A percentile compares a stretch with the other conserved stretches of the same genome.
phyloP scores from a whole-genome alignment of 1,140 invertebrate species.

The Heliconius nattereri region DNA sequence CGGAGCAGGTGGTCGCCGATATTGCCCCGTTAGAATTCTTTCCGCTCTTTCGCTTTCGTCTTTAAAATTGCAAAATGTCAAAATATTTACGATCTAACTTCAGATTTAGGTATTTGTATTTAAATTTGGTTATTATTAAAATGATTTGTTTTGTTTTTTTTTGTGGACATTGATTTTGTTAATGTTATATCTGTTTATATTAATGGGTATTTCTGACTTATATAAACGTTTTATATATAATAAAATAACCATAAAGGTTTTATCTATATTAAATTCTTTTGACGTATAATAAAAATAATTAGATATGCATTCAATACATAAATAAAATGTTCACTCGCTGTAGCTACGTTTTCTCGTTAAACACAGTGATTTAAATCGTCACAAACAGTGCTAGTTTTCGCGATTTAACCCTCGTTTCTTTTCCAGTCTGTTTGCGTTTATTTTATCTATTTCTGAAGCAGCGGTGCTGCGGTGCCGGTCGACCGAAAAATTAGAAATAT shows the following conservation, averaged over 20 bases:
- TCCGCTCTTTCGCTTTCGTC: conserved; percentile 46
- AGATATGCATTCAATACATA: background rate
- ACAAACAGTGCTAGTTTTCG: conserved; percentile 39
- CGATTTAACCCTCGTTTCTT: conserved; percentile 55
- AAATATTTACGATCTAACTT: background rate
- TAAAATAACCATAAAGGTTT: no score
- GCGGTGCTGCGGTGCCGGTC: conserved; percentile 59
- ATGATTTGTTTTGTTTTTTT: background rate
- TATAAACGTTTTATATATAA: no score
- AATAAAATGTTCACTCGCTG: background rate
- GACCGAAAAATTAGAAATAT: conserved; percentile 78
- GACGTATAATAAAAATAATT: background rate
- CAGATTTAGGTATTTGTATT: background rate
- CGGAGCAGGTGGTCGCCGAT: conserved; percentile 72
- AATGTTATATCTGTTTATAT: no score
- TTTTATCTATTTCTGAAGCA: conserved; percentile 66
- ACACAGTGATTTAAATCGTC: conserved; percentile 37
- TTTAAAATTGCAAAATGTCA: conserved; percentile 13
- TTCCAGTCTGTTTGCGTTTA: conserved; percentile 65
- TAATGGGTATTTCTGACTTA: no score
- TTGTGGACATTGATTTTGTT: background rate
- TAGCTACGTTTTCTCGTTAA: conserved; percentile 19
- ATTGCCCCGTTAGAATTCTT: conserved; percentile 68
- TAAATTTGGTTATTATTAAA: background rate
- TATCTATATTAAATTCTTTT: no score